Percentiles rank a stretch among this genome's conserved stretches.
Evolutionary conservation across 1,140 invertebrate species (phyloP).

Genomic region (Antheraea mylitta): DNA sequence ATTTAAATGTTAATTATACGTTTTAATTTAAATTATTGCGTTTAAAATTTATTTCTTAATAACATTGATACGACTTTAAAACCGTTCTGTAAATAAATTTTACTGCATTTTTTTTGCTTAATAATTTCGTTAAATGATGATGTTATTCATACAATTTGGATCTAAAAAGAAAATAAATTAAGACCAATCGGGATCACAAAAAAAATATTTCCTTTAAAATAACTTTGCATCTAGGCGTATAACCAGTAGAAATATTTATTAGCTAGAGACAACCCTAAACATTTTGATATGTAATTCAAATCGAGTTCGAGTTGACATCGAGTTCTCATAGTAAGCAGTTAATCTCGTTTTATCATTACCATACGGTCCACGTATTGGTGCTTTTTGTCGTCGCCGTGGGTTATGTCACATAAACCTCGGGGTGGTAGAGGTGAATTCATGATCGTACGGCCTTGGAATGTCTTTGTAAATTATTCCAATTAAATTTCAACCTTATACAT

Average conservation of each 20-base stretch:
- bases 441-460: constrained; percentile 3
- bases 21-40: neutral
- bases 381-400: neutral
- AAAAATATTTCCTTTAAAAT: too few species aligned
- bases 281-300: neutral
- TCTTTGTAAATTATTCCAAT: neutral
- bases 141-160: too few species aligned
- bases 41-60: neutral
- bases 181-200: too few species aligned
- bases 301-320: constrained; percentile 1
- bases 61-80: neutral
- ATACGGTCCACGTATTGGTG: neutral
- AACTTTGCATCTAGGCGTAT: too few species aligned
- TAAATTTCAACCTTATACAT: neutral
- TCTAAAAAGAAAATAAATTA: too few species aligned
- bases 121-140: too few species aligned
- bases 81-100: neutral
- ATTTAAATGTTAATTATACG: neutral
- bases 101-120: too few species aligned
- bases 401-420: constrained; percentile 4
- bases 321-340: neutral
- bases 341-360: constrained; percentile 2
- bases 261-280: neutral
- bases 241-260: too few species aligned
- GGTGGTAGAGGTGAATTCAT: neutral